phyloP scores from a whole-genome alignment of 2,888 invertebrate species.

The Melieria picta region DNA sequence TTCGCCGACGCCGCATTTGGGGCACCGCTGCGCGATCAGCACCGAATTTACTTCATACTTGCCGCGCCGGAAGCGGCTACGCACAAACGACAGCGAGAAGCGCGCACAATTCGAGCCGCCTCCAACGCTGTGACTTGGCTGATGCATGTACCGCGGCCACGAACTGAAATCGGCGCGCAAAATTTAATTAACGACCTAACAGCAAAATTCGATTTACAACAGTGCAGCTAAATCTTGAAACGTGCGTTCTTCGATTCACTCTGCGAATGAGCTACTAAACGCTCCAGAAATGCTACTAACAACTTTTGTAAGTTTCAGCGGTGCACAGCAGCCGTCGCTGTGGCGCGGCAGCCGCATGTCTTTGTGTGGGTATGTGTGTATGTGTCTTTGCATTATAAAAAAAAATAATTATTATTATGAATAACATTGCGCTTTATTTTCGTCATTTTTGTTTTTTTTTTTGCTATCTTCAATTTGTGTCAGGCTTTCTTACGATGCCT shows the following conservation, averaged over 20 bases:
- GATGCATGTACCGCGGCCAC: conserved; percentile 13
- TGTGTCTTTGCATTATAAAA: conserved; percentile 12
- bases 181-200: background rate
- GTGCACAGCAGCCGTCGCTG: background rate
- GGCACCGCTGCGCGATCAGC: conserved; percentile 1
- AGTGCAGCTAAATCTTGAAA: background rate
- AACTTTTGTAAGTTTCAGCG: conserved; percentile 21
- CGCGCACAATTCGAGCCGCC: background rate
- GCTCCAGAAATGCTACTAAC: conserved; percentile 33
- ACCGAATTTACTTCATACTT: conserved; percentile 45
- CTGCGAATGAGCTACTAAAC: conserved; percentile 29
- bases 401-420: conserved; percentile 9
- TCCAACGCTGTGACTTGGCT: conserved; percentile 8
- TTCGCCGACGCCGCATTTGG: conserved; percentile 8
- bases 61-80: conserved; percentile 36
- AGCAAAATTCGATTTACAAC: background rate
- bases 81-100: conserved; percentile 37
- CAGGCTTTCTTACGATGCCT: too few relatives aligned
- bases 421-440: conserved; percentile 7
- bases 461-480: background rate
- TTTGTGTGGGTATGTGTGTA: background rate
- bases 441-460: conserved; percentile 10
- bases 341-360: background rate
- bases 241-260: background rate
- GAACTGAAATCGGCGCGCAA: background rate